Evolutionary conservation across 1,140 invertebrate species (phyloP).

Genomic region (Heliconius hermathena): DNA sequence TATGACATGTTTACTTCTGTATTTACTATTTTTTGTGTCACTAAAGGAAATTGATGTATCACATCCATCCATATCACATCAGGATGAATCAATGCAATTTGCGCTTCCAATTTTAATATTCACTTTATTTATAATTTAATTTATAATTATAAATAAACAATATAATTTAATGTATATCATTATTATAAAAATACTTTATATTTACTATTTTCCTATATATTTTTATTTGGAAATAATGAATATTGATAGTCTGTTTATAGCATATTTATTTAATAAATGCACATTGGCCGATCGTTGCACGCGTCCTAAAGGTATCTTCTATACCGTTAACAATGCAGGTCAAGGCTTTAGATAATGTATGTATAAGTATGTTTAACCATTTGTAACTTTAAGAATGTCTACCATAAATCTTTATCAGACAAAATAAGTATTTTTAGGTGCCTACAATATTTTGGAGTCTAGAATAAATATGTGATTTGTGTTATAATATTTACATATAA

Average conservation of each 20-base stretch:
- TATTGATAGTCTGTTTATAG: neutral
- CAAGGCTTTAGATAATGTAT: slow-evolving; percentile 60
- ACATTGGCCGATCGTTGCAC: neutral
- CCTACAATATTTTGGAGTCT: no score
- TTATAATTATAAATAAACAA: no score
- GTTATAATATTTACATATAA: no score
- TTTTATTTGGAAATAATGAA: neutral
- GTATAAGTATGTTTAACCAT: slow-evolving; percentile 6
- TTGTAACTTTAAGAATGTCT: slow-evolving; percentile 6
- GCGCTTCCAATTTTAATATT: neutral
- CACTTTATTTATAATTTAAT: neutral
- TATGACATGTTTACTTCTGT: neutral
- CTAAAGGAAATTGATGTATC: neutral
- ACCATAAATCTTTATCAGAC: no score
- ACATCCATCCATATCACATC: neutral
- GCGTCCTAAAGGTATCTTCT: slow-evolving; percentile 20
- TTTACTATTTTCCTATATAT: no score
- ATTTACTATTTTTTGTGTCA: neutral
- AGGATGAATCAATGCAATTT: neutral
- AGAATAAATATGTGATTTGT: no score
- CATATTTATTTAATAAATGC: slow-evolving; percentile 3
- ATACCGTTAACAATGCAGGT: slow-evolving; percentile 61
- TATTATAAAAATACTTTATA: neutral
- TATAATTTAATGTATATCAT: no score
- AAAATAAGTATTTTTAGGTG: no score